These are phyloP conservation scores for Muntiacus muntjak DNA, from an alignment of 2,113 vertebrate genomes.

Conservation along the genomic window DNA sequence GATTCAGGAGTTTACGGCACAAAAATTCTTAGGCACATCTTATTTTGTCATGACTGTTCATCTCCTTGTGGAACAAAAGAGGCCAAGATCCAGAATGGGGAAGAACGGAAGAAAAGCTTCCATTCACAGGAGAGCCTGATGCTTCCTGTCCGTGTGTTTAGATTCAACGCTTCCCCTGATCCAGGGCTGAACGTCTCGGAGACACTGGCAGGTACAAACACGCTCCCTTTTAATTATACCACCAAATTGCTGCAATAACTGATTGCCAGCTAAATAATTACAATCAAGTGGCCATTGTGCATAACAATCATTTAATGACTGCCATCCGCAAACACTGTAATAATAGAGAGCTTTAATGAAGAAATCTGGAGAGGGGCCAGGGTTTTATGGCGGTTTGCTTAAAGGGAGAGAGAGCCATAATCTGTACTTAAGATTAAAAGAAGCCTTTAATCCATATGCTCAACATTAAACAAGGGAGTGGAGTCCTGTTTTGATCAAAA, in stretches of 20 bases:
- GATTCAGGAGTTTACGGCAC: background rate
- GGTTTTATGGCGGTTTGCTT: slow-evolving; percentile 77
- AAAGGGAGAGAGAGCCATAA: slow-evolving; percentile 78
- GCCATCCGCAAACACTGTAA: slow-evolving; percentile 73
- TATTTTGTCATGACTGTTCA: background rate
- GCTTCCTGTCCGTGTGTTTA: slow-evolving; percentile 44
- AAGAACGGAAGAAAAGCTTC: background rate
- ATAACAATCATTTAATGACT: slow-evolving; percentile 77
- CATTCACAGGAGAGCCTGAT: slow-evolving; percentile 13
- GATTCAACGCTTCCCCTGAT: background rate
- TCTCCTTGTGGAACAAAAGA: background rate
- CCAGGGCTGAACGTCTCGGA: slow-evolving; percentile 71
- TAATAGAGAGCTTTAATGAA: slow-evolving; percentile 81
- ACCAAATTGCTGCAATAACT: slow-evolving; percentile 77
- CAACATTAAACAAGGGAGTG: slow-evolving; percentile 75
- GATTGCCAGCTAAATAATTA: slow-evolving; percentile 83
- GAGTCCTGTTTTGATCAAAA: slow-evolving; percentile 81
- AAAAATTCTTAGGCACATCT: background rate
- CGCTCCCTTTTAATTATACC: slow-evolving; percentile 87
- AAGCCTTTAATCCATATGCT: slow-evolving; percentile 81
- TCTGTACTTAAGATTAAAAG: slow-evolving; percentile 81
- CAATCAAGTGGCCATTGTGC: slow-evolving; percentile 82
- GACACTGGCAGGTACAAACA: slow-evolving; percentile 86
- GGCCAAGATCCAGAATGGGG: background rate
- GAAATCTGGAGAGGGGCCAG: slow-evolving; percentile 79